Percentiles rank a stretch among this genome's conserved stretches.
Conservation (phyloP, 2,797 vertebrate genomes). For the Mus spretus region DNA sequence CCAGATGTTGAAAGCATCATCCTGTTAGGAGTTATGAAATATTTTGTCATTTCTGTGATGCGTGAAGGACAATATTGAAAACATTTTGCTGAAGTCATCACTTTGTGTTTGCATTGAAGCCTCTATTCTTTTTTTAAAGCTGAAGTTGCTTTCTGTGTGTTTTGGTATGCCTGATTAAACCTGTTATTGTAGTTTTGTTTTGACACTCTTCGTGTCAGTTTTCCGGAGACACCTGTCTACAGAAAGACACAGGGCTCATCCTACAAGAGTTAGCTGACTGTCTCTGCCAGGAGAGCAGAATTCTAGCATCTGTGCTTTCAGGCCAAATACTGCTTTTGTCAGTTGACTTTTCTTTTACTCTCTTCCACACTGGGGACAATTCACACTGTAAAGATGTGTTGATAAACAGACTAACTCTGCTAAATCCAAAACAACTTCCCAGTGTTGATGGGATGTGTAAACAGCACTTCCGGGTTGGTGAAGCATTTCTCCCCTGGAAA, state of each 20-base stretch:
- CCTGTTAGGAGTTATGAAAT: conserved; percentile 69
- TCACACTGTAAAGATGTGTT: conserved; percentile 9
- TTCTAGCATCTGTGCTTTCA: conserved; percentile 65
- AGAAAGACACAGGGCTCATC: conserved; percentile 55
- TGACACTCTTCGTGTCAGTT: conserved; percentile 74
- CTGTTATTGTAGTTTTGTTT: conserved; percentile 82
- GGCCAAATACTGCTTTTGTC: conserved; percentile 54
- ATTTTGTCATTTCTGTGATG: conserved; percentile 83
- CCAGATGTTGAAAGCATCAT: conserved; percentile 78
- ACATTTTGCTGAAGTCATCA: conserved; percentile 73
- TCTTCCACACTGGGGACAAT: conserved; percentile 42
- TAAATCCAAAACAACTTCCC: conserved; percentile 17
- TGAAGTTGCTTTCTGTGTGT: conserved; percentile 59
- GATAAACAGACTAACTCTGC: conserved; percentile 51
- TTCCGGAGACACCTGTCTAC: conserved; percentile 78
- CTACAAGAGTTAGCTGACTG: conserved; percentile 29
- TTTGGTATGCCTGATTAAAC: conserved; percentile 72
- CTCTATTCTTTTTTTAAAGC: conserved; percentile 66
- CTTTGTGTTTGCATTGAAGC: conserved; percentile 68
- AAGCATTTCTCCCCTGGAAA: background rate
- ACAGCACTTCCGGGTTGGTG: background rate
- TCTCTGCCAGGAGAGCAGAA: conserved; percentile 63
- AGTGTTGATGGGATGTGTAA: conserved; percentile 18
- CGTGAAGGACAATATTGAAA: conserved; percentile 83
- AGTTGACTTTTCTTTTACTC: conserved; percentile 64